A percentile compares a stretch with the other conserved stretches of the same genome.
These are phyloP conservation scores for Charaxes varanes DNA, from an alignment of 1,140 invertebrate genomes.

Conservation along the genomic window DNA sequence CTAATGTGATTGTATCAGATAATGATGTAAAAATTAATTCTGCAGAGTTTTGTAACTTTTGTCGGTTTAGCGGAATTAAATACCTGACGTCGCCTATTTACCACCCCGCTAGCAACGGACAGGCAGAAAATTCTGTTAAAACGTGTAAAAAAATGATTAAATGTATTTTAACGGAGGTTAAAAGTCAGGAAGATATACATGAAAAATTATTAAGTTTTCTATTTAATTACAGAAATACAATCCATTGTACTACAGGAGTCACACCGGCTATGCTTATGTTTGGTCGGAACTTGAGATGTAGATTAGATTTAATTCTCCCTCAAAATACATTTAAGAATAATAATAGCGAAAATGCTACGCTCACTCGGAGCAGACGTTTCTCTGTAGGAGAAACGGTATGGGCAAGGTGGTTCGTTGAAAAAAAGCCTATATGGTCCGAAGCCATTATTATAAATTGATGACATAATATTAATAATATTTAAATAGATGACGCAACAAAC, in stretches of 20 bases:
- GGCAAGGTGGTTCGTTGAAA: too few species aligned
- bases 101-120: conserved; percentile 20
- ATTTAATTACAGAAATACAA: conserved; percentile 16
- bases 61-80: conserved; percentile 18
- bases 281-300: conserved; percentile 3
- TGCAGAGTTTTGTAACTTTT: conserved; percentile 18
- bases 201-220: conserved; percentile 16
- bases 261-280: conserved; percentile 17
- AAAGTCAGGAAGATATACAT: not conserved
- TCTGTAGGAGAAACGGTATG: too few species aligned
- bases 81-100: conserved; percentile 22
- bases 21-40: conserved; percentile 22
- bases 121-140: conserved; percentile 21
- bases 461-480: too few species aligned
- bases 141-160: conserved; percentile 25
- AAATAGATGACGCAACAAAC: too few species aligned
- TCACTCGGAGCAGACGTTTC: too few species aligned
- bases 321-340: too few species aligned
- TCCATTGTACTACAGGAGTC: conserved; percentile 15
- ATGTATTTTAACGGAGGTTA: conserved; percentile 5
- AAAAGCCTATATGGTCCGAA: too few species aligned
- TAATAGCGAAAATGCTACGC: too few species aligned
- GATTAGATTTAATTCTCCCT: conserved; percentile 4
- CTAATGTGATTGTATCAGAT: conserved; percentile 20
- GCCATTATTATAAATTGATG: too few species aligned